Conservation (phyloP, 2,888 invertebrate genomes). For the Cistogaster globosa region DNA sequence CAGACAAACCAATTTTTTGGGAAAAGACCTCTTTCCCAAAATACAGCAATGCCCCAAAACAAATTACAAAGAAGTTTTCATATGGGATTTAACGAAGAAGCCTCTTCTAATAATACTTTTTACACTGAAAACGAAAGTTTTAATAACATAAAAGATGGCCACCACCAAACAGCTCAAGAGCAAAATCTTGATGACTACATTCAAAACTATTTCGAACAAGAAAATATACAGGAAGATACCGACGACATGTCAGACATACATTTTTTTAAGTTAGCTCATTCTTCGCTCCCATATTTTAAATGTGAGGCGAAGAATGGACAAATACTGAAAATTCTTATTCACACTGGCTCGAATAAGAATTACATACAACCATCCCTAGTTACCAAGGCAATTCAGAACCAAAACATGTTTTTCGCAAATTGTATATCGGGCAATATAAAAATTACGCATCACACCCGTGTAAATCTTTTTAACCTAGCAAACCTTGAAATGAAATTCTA, state of each 20-base stretch:
- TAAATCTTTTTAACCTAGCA: constrained; percentile 24
- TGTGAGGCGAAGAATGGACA: constrained; percentile 6
- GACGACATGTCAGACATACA: not conserved
- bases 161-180: not conserved
- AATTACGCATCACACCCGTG: constrained; percentile 28
- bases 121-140: not conserved
- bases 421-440: constrained; percentile 26
- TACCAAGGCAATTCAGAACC: constrained; percentile 3
- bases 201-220: constrained; percentile 1
- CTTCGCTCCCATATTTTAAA: constrained; percentile 37
- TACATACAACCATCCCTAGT: constrained; percentile 31
- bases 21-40: constrained; percentile 12
- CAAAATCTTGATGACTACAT: constrained; percentile 12
- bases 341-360: constrained; percentile 23
- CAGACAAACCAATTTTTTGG: constrained; percentile 30
- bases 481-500: constrained; percentile 34
- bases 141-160: not conserved
- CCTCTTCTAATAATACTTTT: constrained; percentile 5
- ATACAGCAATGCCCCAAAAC: constrained; percentile 1
- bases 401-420: constrained; percentile 21
- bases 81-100: not conserved
- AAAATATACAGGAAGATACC: not conserved
- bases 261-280: constrained; percentile 37
- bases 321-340: not conserved
- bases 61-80: constrained; percentile 40